phyloP scores from a whole-genome alignment of 2,113 vertebrate species.

The Chamaetylas fuelleborni region DNA sequence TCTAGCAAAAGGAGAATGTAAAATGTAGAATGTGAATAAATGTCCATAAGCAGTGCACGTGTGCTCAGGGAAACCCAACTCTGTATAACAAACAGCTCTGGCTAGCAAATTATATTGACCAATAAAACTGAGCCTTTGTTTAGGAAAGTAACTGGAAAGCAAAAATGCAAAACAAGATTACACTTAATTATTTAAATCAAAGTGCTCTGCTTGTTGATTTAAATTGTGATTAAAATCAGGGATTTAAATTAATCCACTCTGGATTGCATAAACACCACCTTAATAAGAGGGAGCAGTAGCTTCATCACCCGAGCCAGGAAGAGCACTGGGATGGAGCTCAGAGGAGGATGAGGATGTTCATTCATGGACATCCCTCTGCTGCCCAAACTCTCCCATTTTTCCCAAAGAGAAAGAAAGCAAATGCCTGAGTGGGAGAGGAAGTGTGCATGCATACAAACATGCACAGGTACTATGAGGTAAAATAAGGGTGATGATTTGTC shows the following conservation, averaged over 20 bases:
- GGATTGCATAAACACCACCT: constrained; percentile 35
- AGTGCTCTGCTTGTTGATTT: constrained; percentile 39
- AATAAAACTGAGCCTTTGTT: constrained; percentile 38
- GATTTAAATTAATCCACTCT: constrained; percentile 54
- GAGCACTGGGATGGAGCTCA: background rate
- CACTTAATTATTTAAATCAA: constrained; percentile 55
- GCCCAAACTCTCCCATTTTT: background rate
- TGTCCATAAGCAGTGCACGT: background rate
- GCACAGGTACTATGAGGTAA: background rate
- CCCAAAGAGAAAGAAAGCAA: background rate
- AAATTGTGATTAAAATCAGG: constrained; percentile 58
- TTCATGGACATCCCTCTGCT: background rate
- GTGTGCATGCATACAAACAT: background rate
- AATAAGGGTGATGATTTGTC: background rate
- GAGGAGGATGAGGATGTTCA: background rate
- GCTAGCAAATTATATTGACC: constrained; percentile 21
- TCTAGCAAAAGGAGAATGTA: background rate
- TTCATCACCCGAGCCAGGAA: background rate
- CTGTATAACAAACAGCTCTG: background rate
- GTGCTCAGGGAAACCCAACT: background rate
- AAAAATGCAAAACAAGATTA: constrained; percentile 54
- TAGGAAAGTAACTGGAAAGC: constrained; percentile 57
- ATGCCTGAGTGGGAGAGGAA: background rate
- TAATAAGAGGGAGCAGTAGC: background rate
- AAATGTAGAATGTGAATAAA: background rate